A percentile compares a stretch with the other conserved stretches of the same genome.
phyloP scores from a whole-genome alignment of 2,113 vertebrate genomes.

The Thamnophis sirtalis region DNA sequence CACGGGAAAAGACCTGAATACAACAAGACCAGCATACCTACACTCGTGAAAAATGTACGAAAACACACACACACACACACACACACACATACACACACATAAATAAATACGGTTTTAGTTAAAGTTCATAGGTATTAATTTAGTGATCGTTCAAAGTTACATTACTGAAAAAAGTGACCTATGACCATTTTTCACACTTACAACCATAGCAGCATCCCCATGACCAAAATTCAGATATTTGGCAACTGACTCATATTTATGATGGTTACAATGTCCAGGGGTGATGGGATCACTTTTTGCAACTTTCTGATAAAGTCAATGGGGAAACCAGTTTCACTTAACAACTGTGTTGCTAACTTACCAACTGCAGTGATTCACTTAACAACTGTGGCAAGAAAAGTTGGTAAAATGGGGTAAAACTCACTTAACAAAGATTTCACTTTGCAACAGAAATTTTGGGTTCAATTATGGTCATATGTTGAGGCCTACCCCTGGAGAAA shows the following conservation, averaged over 20 bases:
- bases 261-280: not conserved
- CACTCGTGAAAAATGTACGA: too few relatives aligned
- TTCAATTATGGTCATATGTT: not conserved
- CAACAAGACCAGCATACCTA: too few relatives aligned
- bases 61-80: too few relatives aligned
- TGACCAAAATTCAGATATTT: not conserved
- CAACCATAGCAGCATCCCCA: not conserved
- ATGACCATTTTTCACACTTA: not conserved
- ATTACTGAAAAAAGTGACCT: too few relatives aligned
- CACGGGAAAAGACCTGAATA: too few relatives aligned
- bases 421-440: not conserved
- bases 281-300: not conserved
- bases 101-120: not conserved
- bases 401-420: not conserved
- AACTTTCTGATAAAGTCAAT: not conserved
- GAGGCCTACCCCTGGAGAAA: not conserved
- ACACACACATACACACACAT: too few relatives aligned
- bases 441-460: not conserved
- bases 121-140: not conserved
- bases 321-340: not conserved
- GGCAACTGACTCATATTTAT: not conserved
- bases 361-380: not conserved
- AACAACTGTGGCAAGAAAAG: not conserved
- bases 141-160: too few relatives aligned
- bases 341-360: not conserved